Conservation (phyloP, 2,797 vertebrate species). For the Peromyscus nudipes region DNA sequence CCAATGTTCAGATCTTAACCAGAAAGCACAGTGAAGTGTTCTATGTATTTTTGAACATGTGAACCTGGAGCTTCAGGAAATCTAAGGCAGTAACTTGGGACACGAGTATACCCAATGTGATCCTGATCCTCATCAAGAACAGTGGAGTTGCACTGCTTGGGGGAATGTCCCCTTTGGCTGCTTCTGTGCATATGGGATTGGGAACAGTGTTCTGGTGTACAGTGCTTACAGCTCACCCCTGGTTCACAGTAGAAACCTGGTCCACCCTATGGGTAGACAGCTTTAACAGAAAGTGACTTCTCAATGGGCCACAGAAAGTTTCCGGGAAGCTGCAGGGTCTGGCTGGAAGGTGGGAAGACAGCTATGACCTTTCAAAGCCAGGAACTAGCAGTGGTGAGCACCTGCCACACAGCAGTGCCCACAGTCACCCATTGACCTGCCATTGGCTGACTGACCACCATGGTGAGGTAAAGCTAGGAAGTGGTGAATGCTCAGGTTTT, state of each 20-base stretch:
- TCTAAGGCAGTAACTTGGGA: background rate
- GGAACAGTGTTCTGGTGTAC: background rate
- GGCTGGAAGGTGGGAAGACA: background rate
- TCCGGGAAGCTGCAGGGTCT: background rate
- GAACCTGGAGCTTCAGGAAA: background rate
- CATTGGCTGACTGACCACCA: background rate
- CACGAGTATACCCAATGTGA: fast-evolving
- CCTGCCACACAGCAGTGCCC: background rate
- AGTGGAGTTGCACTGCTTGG: background rate
- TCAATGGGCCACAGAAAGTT: background rate
- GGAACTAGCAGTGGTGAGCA: background rate
- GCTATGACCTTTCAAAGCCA: background rate
- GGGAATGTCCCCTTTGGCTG: fast-evolving
- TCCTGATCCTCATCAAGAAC: background rate
- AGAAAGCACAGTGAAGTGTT: background rate
- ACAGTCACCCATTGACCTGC: background rate
- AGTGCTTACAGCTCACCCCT: background rate
- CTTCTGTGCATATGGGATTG: background rate
- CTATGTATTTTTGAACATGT: background rate
- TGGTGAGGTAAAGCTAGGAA: background rate
- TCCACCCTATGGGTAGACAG: background rate
- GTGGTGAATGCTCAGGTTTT: background rate
- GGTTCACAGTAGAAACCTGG: background rate
- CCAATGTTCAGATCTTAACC: background rate
- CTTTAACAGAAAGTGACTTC: no score